Conservation (phyloP, 2,797 vertebrate genomes). For the Onychomys arenicola region DNA sequence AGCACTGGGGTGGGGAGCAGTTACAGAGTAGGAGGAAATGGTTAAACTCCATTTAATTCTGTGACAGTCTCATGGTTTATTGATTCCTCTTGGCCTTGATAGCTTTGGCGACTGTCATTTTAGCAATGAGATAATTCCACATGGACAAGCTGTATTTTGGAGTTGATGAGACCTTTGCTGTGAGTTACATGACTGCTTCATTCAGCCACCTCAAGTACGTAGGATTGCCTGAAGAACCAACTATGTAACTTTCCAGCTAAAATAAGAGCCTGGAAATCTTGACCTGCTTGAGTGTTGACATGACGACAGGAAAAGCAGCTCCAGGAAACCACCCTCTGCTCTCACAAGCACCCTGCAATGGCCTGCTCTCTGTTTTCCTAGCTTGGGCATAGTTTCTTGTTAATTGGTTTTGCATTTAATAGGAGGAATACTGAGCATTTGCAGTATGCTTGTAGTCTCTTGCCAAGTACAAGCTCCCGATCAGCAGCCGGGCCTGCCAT, state of each 20-base stretch:
- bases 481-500: slow-evolving; percentile 68
- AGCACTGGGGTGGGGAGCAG: neutral
- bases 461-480: slow-evolving; percentile 73
- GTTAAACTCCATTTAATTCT: neutral
- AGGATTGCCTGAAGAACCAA: slow-evolving; percentile 31
- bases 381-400: slow-evolving; percentile 67
- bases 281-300: slow-evolving; percentile 77
- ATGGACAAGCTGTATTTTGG: neutral
- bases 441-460: slow-evolving; percentile 51
- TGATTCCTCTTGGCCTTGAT: neutral
- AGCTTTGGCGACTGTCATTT: neutral
- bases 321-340: slow-evolving; percentile 68
- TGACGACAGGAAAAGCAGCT: slow-evolving; percentile 71
- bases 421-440: slow-evolving; percentile 79
- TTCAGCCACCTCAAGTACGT: slow-evolving; percentile 42
- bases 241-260: slow-evolving; percentile 67
- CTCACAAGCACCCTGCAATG: slow-evolving; percentile 67
- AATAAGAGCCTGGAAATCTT: slow-evolving; percentile 70
- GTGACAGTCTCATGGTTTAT: neutral
- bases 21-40: neutral
- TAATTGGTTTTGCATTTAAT: slow-evolving; percentile 82
- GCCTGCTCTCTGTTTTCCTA: slow-evolving; percentile 53
- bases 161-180: slow-evolving; percentile 44
- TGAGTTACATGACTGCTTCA: slow-evolving; percentile 50
- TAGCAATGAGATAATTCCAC: neutral